Evolutionary conservation across 2,888 invertebrate species (phyloP), one percentile per base, ranked within the genome.

Genomic region (Epistrophe grossulariae): DNA sequence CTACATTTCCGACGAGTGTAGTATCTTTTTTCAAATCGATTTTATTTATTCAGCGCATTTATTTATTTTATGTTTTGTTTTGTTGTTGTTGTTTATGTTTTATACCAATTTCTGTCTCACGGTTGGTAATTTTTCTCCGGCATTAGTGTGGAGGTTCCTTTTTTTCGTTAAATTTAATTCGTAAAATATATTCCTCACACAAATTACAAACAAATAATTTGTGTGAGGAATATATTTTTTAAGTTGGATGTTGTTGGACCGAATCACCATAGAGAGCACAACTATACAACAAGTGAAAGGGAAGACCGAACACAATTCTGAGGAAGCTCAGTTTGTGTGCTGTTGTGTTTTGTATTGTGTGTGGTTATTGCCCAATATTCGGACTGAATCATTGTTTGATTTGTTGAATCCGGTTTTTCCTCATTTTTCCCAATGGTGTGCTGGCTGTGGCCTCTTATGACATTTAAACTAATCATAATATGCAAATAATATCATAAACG

Each of bases 121-220:
- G 76, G 66, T 87, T 70, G 64, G 87, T 87, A 87, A 87, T 87
- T 87, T 87, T 87, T 87, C 87, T 87, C 83, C 87, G 79, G 87
- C 87, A 79, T 72, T 68, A 87, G 87, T 87, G 87, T 87, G 28
- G 60, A 76, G 78, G 79, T 82, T 82, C 70, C 79, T 52, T 76
- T 60, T 72, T 40, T 62, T 72, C 6, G 24, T 50, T 68, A 35
- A 62, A 57, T 24, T 72, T 60, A 68, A 70, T 70, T 79, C 50
- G 50, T 76, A 64, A 78, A n/a, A n/a, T n/a, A n/a, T n/a, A n/a
- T n/a, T n/a, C n/a, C n/a, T n/a, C n/a, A n/a, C n/a, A n/a, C n/a
- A n/a, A n/a, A n/a, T n/a, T n/a, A n/a, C n/a, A n/a, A n/a, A n/a
- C n/a, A n/a, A n/a, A 31, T 52, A 45, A 73, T 71, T 81, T 64